Conservation (phyloP, 2,888 invertebrate genomes). For the Drosophila hamatofila region DNA sequence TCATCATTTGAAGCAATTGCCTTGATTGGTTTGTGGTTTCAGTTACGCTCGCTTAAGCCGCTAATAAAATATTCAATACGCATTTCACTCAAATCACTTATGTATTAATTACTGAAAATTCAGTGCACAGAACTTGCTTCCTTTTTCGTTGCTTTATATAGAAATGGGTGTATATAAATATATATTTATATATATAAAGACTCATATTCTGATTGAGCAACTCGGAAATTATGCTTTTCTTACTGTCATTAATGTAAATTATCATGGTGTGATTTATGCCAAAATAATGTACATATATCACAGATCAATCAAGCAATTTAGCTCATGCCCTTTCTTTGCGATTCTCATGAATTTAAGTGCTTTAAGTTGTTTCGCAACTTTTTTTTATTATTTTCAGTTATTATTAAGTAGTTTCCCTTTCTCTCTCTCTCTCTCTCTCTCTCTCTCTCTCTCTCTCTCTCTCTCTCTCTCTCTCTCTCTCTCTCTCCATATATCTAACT, state of each 20-base stretch:
- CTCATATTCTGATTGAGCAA: too few species aligned
- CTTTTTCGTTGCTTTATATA: background rate
- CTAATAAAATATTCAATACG: conserved; percentile 4
- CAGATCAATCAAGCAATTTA: background rate
- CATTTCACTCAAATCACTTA: conserved; percentile 7
- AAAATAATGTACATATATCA: background rate
- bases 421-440: too few species aligned
- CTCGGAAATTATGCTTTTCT: too few species aligned
- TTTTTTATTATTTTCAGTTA: too few species aligned
- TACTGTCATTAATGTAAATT: too few species aligned
- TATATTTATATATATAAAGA: too few species aligned
- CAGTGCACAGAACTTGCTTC: background rate
- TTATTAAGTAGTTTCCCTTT: too few species aligned
- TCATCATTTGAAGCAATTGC: conserved; percentile 18
- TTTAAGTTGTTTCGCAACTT: too few species aligned
- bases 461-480: too few species aligned
- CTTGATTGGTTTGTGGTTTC: conserved; percentile 46
- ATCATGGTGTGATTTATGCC: background rate
- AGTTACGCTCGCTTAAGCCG: conserved; percentile 9
- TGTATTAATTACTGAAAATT: conserved; percentile 1
- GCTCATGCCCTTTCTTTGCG: background rate
- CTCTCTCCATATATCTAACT: background rate
- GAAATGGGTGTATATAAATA: background rate
- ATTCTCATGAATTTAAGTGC: background rate
- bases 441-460: too few species aligned